A percentile compares a stretch with the other conserved stretches of the same genome.
Evolutionary conservation across 2,797 vertebrate genomes (phyloP).

Genomic region (Clarias platycephalus): DNA sequence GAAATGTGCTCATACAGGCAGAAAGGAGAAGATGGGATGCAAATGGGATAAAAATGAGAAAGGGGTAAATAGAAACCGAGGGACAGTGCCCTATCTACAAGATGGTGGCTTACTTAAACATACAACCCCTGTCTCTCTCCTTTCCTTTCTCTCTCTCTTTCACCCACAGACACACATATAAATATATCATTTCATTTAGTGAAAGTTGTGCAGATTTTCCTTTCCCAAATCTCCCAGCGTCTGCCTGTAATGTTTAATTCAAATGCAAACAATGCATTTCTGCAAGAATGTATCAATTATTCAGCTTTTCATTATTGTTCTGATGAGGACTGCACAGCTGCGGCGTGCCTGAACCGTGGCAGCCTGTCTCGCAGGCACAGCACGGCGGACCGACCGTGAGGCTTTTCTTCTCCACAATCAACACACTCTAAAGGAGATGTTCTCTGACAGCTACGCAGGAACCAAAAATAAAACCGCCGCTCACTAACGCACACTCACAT

Average conservation of each 20-base stretch:
- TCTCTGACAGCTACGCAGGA: slow-evolving; percentile 57
- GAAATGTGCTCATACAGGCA: background rate
- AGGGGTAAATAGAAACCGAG: background rate
- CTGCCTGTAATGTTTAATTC: slow-evolving; percentile 64
- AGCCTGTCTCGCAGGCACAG: slow-evolving; percentile 44
- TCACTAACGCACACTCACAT: slow-evolving; percentile 33
- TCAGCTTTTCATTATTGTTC: slow-evolving; percentile 60
- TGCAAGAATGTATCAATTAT: slow-evolving; percentile 61
- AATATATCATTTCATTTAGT: slow-evolving; percentile 21
- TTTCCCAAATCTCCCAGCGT: slow-evolving; percentile 35
- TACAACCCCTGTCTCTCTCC: slow-evolving; percentile 4
- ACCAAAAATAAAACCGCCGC: slow-evolving; percentile 52
- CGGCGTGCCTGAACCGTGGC: slow-evolving; percentile 34
- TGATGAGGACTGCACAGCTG: slow-evolving; percentile 55
- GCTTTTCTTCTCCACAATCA: slow-evolving; percentile 54
- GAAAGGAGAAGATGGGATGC: background rate
- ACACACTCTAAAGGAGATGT: slow-evolving; percentile 57
- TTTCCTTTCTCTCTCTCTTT: background rate
- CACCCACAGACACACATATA: background rate
- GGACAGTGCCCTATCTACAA: background rate
- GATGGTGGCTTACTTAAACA: background rate
- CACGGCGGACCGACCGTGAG: slow-evolving; percentile 40
- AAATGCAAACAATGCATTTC: slow-evolving; percentile 63
- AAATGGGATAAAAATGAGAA: background rate
- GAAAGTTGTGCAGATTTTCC: slow-evolving; percentile 45